Evolutionary conservation across 2,888 invertebrate genomes (phyloP), one percentile per base, ranked within the genome.

Genomic region (Antitype chi): DNA sequence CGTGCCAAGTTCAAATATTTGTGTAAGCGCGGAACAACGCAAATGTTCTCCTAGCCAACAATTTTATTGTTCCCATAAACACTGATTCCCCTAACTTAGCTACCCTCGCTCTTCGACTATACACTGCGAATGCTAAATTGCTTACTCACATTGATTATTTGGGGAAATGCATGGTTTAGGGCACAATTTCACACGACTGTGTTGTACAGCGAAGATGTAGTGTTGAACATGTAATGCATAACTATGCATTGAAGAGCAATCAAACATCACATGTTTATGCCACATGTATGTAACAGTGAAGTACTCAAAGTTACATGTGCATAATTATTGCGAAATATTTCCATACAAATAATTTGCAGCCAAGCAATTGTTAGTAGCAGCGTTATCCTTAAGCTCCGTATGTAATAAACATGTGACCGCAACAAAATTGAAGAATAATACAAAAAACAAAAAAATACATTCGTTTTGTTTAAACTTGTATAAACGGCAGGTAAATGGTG

Each of bases 51-150:
- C 88, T 69, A 91, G 92, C 87, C 88, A 92, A 93, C 92, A 93
- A 87, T 92, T 92, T 92, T 94, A 94, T 93, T 94, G 91, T 92
- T 90, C 88, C 88, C 90, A 91, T 92, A 94, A 94, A 94, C 92
- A 92, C 76, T 67, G 83, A 77, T 78, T 89, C 88, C 93, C 94
- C 92, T 87, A 82, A 86, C 85, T 81, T 80, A 62, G 85, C 86
- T 91, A 91, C 95, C 95, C 95, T 92, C 81, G 60, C 59, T 69
- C 76, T 71, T 76, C 63, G 63, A 72, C 71, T 84, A 82, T 84
- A 90, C 88, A 90, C 90, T 84, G 87, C 89, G 92, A 93, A 93
- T 92, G 90, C 90, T 90, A 89, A 94, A 92, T 92, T 91, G 84
- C 76, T 70, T 59, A 81, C 72, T 85, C 62, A 82, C 90, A 93